Base-by-base conservation (phyloP, 2,113 vertebrate species). In the Nycticorax nycticorax region DNA sequence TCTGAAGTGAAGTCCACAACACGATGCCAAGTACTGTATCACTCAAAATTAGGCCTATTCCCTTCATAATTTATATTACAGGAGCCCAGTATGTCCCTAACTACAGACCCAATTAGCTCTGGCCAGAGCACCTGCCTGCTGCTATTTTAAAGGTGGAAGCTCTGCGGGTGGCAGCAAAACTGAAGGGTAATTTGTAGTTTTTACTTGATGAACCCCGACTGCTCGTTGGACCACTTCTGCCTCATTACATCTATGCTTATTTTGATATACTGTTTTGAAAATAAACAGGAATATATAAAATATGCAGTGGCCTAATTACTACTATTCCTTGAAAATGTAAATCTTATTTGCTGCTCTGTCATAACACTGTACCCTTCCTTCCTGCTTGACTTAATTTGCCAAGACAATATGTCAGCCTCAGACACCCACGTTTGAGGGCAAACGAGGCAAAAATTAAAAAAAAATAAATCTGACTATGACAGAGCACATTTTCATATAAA, bases 351-450 rank as follows among this genome's bases (percentile, higher is more conserved):
- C 78, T 88, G 32, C 45, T 94, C 47, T 85, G 41, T 78, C 0
- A 7, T 62, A 91, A 81, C 66, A 57, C 77, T 92, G 66, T 83
- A 76, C 41, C 28, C 82, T 92, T 93, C 50, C 71, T 92, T 88
- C 80, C 88, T 95, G 78, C 82, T 96, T 94, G 93, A 88, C 89
- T 96, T 97, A 97, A 97, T 97, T 95, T 96, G 89, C 85, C 76
- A 57, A 96, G 93, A 97, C 94, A 96, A 89, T 63, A 75, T 94
- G 89, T 93, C 95, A 95, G 93, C 85, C 81, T 93, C 89, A 96
- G 85, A 97, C 93, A 96, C 77, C 89, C 84, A 76, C 8, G 6
- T 96, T 37, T 82, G 66, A 96, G 96, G 74, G 89, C 77, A 95
- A 94, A 91, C n/a, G 81, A 89, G 94, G 92, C 71, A 91, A 95